A percentile compares a stretch with the other conserved stretches of the same genome.
Evolutionary conservation across 2,113 vertebrate species (phyloP).

Genomic region (Apistogramma diplotaenia): DNA sequence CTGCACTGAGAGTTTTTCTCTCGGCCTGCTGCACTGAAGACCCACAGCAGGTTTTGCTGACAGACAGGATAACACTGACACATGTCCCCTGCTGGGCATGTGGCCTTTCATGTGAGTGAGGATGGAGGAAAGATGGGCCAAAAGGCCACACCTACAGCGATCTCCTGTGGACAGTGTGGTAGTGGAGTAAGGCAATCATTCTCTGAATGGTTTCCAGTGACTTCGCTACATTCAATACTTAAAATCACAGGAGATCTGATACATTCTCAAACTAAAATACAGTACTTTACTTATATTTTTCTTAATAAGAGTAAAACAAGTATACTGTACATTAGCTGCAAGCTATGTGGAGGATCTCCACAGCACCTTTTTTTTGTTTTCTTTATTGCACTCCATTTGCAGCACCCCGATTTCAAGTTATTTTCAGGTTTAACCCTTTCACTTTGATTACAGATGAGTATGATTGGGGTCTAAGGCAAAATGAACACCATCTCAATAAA

Average conservation of each 20-base stretch:
- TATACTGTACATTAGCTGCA: slow-evolving; percentile 25
- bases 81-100: background rate
- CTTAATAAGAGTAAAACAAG: slow-evolving; percentile 16
- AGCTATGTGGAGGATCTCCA: slow-evolving; percentile 36
- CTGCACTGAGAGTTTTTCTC: background rate
- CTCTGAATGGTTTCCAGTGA: background rate
- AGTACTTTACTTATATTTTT: background rate
- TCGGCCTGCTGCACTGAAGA: background rate
- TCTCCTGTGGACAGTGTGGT: background rate
- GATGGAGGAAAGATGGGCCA: background rate
- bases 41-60: slow-evolving; percentile 45
- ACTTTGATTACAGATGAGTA: background rate
- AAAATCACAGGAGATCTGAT: background rate
- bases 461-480: background rate
- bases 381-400: slow-evolving; percentile 11
- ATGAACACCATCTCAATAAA: slow-evolving; percentile 1
- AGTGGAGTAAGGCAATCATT: slow-evolving; percentile 13
- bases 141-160: slow-evolving; percentile 21
- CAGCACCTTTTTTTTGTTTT: slow-evolving; percentile 38
- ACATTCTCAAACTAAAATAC: slow-evolving; percentile 18
- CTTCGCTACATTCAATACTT: slow-evolving; percentile 2
- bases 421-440: slow-evolving; percentile 42
- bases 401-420: slow-evolving; percentile 1
- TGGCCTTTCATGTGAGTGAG: slow-evolving; percentile 29
- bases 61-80: slow-evolving; percentile 16